Conservation (phyloP, 2,888 invertebrate genomes). For the Tinea trinotella region DNA sequence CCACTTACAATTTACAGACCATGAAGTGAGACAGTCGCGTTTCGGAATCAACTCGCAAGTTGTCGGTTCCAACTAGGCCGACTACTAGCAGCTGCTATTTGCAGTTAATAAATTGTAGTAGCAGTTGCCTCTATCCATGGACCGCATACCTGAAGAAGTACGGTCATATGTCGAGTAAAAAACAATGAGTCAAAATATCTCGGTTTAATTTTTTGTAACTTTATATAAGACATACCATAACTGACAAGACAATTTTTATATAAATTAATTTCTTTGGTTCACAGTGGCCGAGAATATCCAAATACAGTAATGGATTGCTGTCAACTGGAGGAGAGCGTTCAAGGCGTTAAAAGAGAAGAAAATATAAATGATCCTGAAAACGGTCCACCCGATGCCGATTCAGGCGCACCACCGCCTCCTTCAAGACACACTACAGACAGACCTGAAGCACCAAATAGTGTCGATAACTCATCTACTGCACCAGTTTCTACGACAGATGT, state of each 20-base stretch:
- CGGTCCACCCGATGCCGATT: conserved; percentile 90
- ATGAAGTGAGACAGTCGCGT: too few species aligned
- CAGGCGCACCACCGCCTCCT: conserved; percentile 53
- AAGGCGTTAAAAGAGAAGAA: conserved; percentile 88
- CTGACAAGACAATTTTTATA: neutral
- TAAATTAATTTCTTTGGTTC: conserved; percentile 29
- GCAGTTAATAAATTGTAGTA: too few species aligned
- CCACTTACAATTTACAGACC: too few species aligned
- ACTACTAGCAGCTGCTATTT: too few species aligned
- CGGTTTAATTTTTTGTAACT: too few species aligned
- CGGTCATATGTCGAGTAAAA: too few species aligned
- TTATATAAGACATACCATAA: neutral
- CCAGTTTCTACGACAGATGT: conserved; percentile 57
- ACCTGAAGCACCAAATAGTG: conserved; percentile 51
- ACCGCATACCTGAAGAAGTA: too few species aligned
- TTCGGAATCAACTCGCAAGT: too few species aligned
- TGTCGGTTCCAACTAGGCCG: too few species aligned
- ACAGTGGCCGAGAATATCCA: conserved; percentile 89
- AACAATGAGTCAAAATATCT: too few species aligned
- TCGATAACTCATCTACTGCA: conserved; percentile 53
- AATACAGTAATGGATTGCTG: conserved; percentile 95
- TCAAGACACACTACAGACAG: conserved; percentile 52
- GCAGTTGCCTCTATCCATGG: too few species aligned
- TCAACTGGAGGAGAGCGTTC: conserved; percentile 88
- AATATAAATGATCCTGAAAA: conserved; percentile 87